Evolutionary conservation across 1,140 invertebrate species (phyloP), one percentile per base, ranked within the genome.

Genomic region (Hyles vespertilio): DNA sequence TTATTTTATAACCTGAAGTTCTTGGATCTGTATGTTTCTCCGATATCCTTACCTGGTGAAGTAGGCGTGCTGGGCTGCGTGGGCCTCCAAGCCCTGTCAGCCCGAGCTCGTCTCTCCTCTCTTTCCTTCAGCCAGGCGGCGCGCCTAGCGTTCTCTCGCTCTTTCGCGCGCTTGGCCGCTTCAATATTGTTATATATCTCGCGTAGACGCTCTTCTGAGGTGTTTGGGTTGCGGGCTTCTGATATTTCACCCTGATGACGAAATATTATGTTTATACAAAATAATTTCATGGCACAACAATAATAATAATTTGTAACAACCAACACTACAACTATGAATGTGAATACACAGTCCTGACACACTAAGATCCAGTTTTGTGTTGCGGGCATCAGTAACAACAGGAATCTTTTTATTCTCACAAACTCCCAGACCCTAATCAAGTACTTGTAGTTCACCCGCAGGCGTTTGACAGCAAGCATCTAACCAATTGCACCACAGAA

Each of bases 181-280:
- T 96, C 93, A 47, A 97, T 94, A 50, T 92, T 86, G 34, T 92
- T 84, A 91, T 93, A 95, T 79, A 96, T 92, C 58, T 93, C 92
- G 50, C 92, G 91, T 4, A 97, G 67, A 51, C 93, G 91, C 6
- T 94, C 93, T 64, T 96, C 95, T 0, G 87, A 86, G 9, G 92
- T 85, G 3, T 83, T 67, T 0, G 91, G 90, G 32, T 82, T 85
- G n/a, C 86, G 77, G 2, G 89, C 63, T 58, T 90, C 83, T 2
- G 79, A 72, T 51, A 91, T 83, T 67, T 91, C 89, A 36, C 77
- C 79, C 82, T 86, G 62, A 40, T 56, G 67, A 33, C 3, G 45
- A 34, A 59, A 51, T 49, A 10, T 12, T 43, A 22, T 22, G 22
- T 22, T 22, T 22, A 22, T n/a, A n/a, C n/a, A n/a, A n/a, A n/a